Percentiles rank a stretch among this genome's conserved stretches.
These are phyloP conservation scores for Acrocyrtus sp. DNA, from an alignment of 2,888 invertebrate genomes.

Conservation along the genomic window DNA sequence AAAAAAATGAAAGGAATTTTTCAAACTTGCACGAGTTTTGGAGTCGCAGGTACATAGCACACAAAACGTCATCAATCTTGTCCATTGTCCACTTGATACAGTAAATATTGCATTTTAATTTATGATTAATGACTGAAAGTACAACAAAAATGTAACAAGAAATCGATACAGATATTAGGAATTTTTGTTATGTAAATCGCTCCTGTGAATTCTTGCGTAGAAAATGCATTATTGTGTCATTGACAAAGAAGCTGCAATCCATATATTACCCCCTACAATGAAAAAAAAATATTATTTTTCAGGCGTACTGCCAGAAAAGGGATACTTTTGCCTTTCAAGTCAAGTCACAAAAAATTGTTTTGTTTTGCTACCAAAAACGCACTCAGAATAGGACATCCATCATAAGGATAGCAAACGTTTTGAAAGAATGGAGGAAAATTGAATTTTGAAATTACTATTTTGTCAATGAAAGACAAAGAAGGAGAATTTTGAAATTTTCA, in stretches of 20 bases:
- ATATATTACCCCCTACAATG: too few species aligned
- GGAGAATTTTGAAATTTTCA: slow-evolving; percentile 35
- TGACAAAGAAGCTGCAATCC: too few species aligned
- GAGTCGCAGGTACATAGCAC: background rate
- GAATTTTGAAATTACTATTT: slow-evolving; percentile 24
- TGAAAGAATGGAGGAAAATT: background rate
- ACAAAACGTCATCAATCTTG: background rate
- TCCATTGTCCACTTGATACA: background rate
- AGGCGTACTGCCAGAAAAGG: too few species aligned
- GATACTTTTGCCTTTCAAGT: background rate
- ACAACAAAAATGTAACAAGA: background rate
- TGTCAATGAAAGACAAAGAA: slow-evolving; percentile 35
- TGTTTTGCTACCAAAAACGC: background rate
- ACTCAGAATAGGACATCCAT: background rate
- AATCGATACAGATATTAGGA: background rate
- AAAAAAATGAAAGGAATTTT: too few species aligned
- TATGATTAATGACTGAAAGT: background rate
- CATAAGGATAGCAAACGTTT: background rate
- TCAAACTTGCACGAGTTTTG: slow-evolving; percentile 9
- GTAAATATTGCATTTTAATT: background rate
- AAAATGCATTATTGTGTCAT: background rate
- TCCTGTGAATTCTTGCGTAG: background rate
- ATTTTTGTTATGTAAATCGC: background rate
- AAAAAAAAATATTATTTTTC: too few species aligned
- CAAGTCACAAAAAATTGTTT: background rate